These are phyloP conservation scores for Phortica variegata DNA, from an alignment of 1,140 invertebrate species.

Conservation along the genomic window DNA sequence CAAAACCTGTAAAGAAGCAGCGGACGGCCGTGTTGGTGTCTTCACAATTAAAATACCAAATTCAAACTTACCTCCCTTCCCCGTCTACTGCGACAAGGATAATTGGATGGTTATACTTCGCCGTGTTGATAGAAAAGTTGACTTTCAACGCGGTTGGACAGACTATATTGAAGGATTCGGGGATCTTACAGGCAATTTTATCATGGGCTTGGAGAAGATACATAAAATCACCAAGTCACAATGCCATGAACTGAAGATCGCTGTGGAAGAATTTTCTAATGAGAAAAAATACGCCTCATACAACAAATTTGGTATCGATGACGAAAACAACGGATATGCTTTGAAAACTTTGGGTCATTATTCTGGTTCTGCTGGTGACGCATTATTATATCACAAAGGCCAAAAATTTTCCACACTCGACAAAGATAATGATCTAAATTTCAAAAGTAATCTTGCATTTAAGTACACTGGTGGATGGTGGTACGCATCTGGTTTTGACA, in stretches of 20 bases:
- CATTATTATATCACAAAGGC: slow-evolving; percentile 66
- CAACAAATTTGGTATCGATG: slow-evolving; percentile 65
- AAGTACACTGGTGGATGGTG: slow-evolving; percentile 67
- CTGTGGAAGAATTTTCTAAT: slow-evolving; percentile 64
- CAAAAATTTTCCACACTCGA: slow-evolving; percentile 71
- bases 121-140: slow-evolving; percentile 63
- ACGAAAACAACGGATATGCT: slow-evolving; percentile 65
- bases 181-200: slow-evolving; percentile 64
- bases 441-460: slow-evolving; percentile 67
- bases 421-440: slow-evolving; percentile 69
- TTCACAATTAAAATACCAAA: too few relatives aligned
- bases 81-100: slow-evolving; percentile 26
- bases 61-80: too few relatives aligned
- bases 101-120: slow-evolving; percentile 69
- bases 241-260: slow-evolving; percentile 65
- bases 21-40: too few relatives aligned
- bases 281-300: slow-evolving; percentile 64
- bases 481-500: slow-evolving; percentile 60
- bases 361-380: slow-evolving; percentile 68
- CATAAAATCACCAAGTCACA: slow-evolving; percentile 62
- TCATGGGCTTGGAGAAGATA: slow-evolving; percentile 65
- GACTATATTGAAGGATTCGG: slow-evolving; percentile 68
- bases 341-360: slow-evolving; percentile 66
- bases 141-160: slow-evolving; percentile 65
- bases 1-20: too few relatives aligned